A percentile compares a stretch with the other conserved stretches of the same genome.
These are phyloP conservation scores for Rhipidura dahli DNA, from an alignment of 2,113 vertebrate genomes.

Conservation along the genomic window DNA sequence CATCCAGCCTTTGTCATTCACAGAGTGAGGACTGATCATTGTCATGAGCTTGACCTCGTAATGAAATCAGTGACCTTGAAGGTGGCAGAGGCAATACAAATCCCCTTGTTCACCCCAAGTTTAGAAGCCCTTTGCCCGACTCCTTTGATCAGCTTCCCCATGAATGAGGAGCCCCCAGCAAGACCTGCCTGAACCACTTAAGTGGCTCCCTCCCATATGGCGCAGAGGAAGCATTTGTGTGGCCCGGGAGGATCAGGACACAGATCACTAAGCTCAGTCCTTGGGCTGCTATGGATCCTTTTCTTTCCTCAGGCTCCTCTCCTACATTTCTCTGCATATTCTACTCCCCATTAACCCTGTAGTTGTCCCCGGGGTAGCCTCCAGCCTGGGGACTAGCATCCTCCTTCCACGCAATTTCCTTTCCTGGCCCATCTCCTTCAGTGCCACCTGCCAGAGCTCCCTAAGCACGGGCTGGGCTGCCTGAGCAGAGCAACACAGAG, in stretches of 20 bases:
- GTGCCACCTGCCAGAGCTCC: not conserved
- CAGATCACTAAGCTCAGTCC: not conserved
- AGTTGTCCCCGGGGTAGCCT: not conserved
- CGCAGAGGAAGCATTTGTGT: not conserved
- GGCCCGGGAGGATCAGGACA: not conserved
- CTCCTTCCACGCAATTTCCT: not conserved
- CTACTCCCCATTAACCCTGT: not conserved
- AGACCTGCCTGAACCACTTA: constrained; percentile 4
- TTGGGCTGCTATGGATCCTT: not conserved
- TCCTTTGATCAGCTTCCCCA: constrained; percentile 39
- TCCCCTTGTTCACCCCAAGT: constrained; percentile 21
- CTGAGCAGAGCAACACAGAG: not conserved
- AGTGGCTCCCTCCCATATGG: not conserved
- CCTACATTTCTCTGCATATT: not conserved
- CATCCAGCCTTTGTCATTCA: not conserved
- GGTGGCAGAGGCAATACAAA: constrained; percentile 32
- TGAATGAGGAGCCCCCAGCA: constrained; percentile 24
- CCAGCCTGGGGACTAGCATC: not conserved
- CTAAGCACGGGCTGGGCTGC: not conserved
- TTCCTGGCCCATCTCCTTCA: not conserved
- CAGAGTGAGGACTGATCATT: not conserved
- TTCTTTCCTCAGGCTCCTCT: not conserved
- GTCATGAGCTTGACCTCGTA: constrained; percentile 1
- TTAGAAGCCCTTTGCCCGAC: not conserved
- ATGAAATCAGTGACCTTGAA: constrained; percentile 36